Evolutionary conservation across 2,888 invertebrate species (phyloP), one percentile per base, ranked within the genome.

Genomic region (Scaptomyza caliginosa): DNA sequence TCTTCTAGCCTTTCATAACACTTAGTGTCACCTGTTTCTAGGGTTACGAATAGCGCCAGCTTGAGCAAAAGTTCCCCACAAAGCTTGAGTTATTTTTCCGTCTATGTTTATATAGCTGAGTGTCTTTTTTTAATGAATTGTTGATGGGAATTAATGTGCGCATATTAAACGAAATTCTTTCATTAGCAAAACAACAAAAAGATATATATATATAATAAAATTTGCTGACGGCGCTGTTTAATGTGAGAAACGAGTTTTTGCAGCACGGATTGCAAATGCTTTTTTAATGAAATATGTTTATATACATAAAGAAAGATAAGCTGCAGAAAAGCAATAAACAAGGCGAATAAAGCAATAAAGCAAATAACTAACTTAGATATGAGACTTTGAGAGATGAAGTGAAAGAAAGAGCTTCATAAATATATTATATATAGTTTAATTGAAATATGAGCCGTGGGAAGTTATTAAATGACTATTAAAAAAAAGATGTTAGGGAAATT

Each of bases 81-180:
- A 36, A 40, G 43, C 19, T 49, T 43, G 56, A 36, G 23, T 36
- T 36, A 19, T 43, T 54, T 62, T 26, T 50, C 13, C 19, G 16
- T 54, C 38, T 63, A 49, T 63, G 56, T 54, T 63, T 54, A 57
- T 73, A 62, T 60, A 57, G 64, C 21, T 45, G 43, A 60, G 64
- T 79, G 64, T 72, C 13, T 11, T 43, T 65, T 65, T 69, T 80
- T 71, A 81, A 86, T 86, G 87, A 84, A 77, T 84, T 77, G 78
- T 50, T 81, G 79, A 84, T 81, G 85, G 67, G 67, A 84, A 85
- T 87, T 86, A 84, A 84, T 81, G 87, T 86, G 81, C 59, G 87
- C 81, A 81, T 81, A 86, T 85, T 84, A 69, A 81, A 64, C 70
- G 54, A 86, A 81, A 81, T 81, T 81, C 87, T 87, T 81, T 86